Conservation (phyloP, 2,888 invertebrate genomes). For the Lagria hirta region DNA sequence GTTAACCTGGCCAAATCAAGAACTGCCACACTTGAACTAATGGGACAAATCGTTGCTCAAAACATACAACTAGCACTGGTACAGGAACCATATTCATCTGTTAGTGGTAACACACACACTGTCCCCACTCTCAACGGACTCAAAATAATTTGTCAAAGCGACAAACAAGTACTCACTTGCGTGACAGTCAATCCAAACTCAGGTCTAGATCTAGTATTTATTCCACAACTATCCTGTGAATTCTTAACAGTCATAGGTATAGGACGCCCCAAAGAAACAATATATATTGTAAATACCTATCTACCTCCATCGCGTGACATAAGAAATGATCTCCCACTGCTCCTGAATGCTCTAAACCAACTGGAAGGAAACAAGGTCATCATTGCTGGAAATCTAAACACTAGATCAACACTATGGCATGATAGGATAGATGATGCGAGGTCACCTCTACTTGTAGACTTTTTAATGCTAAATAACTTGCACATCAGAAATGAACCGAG, state of each 20-base stretch:
- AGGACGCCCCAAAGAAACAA: not conserved
- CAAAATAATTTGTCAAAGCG: not conserved
- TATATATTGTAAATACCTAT: not conserved
- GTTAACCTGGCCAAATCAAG: not conserved
- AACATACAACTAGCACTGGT: not conserved
- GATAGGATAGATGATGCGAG: not conserved
- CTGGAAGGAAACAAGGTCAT: not conserved
- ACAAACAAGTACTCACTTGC: not conserved
- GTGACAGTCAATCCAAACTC: not conserved
- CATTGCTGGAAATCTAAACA: not conserved
- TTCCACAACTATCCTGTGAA: not conserved
- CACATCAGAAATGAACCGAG: not conserved
- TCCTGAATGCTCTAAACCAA: not conserved
- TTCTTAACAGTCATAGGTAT: not conserved
- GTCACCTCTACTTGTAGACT: not conserved
- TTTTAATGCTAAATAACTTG: not conserved
- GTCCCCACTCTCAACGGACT: not conserved
- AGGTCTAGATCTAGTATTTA: not conserved
- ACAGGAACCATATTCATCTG: not conserved
- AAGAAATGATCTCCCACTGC: not conserved
- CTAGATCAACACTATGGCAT: not conserved
- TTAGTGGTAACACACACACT: not conserved
- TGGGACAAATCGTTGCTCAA: not conserved
- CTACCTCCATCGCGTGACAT: not conserved
- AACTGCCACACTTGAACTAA: not conserved